Percentiles rank a stretch among this genome's conserved stretches.
Evolutionary conservation across 2,113 vertebrate genomes (phyloP).

Genomic region (Thamnophis sirtalis): DNA sequence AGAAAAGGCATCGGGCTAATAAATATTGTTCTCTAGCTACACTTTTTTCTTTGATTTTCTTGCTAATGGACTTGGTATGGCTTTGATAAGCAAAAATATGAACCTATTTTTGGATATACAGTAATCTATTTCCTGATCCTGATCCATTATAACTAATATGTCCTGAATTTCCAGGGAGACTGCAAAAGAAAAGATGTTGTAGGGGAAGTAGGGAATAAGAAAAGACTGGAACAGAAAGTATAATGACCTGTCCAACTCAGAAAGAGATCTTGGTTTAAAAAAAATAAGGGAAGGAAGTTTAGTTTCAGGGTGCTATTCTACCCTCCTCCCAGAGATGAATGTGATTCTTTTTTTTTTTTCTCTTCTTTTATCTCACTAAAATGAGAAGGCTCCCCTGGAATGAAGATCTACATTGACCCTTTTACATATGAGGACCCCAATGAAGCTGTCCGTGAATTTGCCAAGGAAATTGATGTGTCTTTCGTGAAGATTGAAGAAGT

Average conservation of each 20-base stretch:
- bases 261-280: background rate
- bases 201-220: constrained; percentile 11
- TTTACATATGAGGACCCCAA: constrained; percentile 99
- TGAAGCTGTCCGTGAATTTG: constrained; percentile 93
- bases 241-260: background rate
- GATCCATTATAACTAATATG: constrained; percentile 62
- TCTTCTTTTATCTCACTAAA: constrained; percentile 45
- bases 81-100: constrained; percentile 56
- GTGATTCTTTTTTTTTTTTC: constrained; percentile 39
- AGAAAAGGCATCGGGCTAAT: constrained; percentile 64
- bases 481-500: constrained; percentile 99
- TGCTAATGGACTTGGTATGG: constrained; percentile 65
- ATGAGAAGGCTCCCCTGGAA: constrained; percentile 89
- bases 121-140: constrained; percentile 44
- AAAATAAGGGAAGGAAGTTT: fast-evolving
- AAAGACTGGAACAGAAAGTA: background rate
- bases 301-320: background rate
- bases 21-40: constrained; percentile 67
- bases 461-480: constrained; percentile 98
- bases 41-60: constrained; percentile 60
- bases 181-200: constrained; percentile 33
- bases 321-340: constrained; percentile 1
- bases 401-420: constrained; percentile 99
- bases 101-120: constrained; percentile 46
- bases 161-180: constrained; percentile 49